Conservation (phyloP, 2,888 invertebrate species). For the Drosophila colorata region DNA sequence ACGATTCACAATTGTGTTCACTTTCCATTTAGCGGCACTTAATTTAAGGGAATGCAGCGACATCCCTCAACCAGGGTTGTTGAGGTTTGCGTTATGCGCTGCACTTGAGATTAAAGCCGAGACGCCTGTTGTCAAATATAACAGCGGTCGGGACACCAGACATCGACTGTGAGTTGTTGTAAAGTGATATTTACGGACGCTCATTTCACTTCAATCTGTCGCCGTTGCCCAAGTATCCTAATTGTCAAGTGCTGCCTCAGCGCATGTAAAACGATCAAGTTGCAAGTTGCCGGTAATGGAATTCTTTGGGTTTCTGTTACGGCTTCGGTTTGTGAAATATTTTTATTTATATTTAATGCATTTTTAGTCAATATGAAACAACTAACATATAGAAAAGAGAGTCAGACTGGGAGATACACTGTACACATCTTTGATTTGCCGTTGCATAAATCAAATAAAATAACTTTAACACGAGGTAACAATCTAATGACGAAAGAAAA, state of each 20-base stretch:
- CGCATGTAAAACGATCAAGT: slow-evolving; percentile 32
- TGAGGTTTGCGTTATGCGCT: slow-evolving; percentile 60
- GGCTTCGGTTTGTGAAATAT: slow-evolving; percentile 39
- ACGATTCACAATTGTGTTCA: slow-evolving; percentile 46
- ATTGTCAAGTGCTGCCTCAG: slow-evolving; percentile 42
- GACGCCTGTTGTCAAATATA: slow-evolving; percentile 66
- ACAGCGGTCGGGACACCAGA: slow-evolving; percentile 62
- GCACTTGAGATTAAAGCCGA: slow-evolving; percentile 70
- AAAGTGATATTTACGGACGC: slow-evolving; percentile 41
- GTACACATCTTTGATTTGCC: no score
- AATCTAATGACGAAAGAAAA: no score
- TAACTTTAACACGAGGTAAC: no score
- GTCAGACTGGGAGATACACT: no score
- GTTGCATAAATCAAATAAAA: no score
- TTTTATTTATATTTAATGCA: slow-evolving; percentile 8
- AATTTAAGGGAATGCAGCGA: slow-evolving; percentile 45
- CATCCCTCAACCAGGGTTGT: slow-evolving; percentile 29
- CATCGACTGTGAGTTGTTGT: slow-evolving; percentile 21
- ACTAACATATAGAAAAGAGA: no score
- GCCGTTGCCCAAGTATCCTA: slow-evolving; percentile 27
- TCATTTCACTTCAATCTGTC: slow-evolving; percentile 47
- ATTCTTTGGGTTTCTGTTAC: slow-evolving; percentile 26
- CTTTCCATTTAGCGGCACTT: slow-evolving; percentile 49
- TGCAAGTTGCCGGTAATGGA: slow-evolving; percentile 38
- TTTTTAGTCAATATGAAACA: slow-evolving; percentile 33